These are phyloP conservation scores for Diplodus sargus DNA, from an alignment of 2,797 vertebrate species.

Conservation along the genomic window DNA sequence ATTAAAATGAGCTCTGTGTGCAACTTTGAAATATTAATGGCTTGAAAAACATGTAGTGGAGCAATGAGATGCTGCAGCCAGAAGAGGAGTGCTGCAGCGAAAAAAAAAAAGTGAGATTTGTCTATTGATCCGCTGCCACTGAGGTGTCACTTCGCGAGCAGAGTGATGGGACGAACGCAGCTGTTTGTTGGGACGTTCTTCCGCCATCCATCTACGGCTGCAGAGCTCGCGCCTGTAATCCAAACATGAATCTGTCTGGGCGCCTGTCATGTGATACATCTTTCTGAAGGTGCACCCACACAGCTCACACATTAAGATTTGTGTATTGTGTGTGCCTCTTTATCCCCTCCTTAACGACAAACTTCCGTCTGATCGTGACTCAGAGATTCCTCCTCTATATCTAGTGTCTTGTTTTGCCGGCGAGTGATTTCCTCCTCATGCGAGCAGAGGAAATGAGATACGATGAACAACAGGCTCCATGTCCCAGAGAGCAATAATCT, in stretches of 20 bases:
- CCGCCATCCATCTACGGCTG: conserved; percentile 44
- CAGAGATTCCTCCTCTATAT: conserved; percentile 14
- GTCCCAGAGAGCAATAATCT: conserved; percentile 33
- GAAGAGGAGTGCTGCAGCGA: not conserved
- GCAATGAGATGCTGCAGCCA: not conserved
- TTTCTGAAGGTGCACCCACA: conserved; percentile 20
- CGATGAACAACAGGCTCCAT: conserved; percentile 14
- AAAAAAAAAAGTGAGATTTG: not conserved
- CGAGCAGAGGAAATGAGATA: conserved; percentile 51
- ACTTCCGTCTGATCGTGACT: conserved; percentile 29
- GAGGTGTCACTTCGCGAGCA: conserved; percentile 34
- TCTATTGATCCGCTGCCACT: conserved; percentile 42
- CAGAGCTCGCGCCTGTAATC: conserved; percentile 38
- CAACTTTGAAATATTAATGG: not conserved
- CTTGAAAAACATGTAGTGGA: not conserved
- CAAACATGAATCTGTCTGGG: conserved; percentile 70
- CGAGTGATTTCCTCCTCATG: conserved; percentile 33
- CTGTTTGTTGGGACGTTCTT: conserved; percentile 46
- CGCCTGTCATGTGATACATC: conserved; percentile 38
- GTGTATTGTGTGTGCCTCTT: conserved; percentile 19
- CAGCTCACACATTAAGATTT: conserved; percentile 4
- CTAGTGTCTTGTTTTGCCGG: conserved; percentile 17
- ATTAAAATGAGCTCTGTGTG: not conserved
- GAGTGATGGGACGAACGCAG: conserved; percentile 60
- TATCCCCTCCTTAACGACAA: conserved; percentile 25